Evolutionary conservation across 2,113 vertebrate species (phyloP).

Genomic region (Megaptera novaeangliae): DNA sequence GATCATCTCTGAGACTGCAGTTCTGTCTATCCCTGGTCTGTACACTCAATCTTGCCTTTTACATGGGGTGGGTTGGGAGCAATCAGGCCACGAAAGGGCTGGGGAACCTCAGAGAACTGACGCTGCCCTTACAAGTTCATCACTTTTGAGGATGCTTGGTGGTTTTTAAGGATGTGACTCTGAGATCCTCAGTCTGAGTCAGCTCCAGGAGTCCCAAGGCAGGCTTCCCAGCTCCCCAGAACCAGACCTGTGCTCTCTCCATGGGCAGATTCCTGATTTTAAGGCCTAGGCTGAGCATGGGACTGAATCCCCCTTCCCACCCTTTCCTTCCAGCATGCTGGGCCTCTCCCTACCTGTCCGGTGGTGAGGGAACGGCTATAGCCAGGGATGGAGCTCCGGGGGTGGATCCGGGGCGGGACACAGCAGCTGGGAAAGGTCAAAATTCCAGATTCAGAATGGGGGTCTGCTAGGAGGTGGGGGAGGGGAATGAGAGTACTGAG

Average conservation of each 20-base stretch:
- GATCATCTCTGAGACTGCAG: not conserved
- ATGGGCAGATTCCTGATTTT: not conserved
- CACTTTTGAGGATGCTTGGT: not conserved
- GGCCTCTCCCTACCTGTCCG: constrained; percentile 87
- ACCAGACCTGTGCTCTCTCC: not conserved
- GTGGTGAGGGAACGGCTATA: constrained; percentile 97
- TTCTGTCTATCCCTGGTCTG: not conserved
- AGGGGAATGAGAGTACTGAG: constrained; percentile 20
- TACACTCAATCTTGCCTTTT: not conserved
- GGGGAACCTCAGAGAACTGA: not conserved
- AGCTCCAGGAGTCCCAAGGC: not conserved
- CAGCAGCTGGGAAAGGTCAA: constrained; percentile 90
- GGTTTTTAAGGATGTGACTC: not conserved
- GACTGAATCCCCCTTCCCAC: not conserved
- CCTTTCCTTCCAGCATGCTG: not conserved
- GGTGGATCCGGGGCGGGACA: constrained; percentile 89
- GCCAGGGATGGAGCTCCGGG: constrained; percentile 88
- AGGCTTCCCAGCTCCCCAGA: not conserved
- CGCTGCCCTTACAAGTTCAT: not conserved
- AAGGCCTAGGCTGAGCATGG: not conserved
- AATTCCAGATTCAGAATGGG: constrained; percentile 84
- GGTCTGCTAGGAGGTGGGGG: constrained; percentile 67
- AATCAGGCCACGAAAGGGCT: not conserved
- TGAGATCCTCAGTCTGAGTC: not conserved
- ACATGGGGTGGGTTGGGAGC: not conserved